These are phyloP conservation scores for Cynodonichthys magdalenae DNA, from an alignment of 2,797 vertebrate genomes.

Conservation along the genomic window DNA sequence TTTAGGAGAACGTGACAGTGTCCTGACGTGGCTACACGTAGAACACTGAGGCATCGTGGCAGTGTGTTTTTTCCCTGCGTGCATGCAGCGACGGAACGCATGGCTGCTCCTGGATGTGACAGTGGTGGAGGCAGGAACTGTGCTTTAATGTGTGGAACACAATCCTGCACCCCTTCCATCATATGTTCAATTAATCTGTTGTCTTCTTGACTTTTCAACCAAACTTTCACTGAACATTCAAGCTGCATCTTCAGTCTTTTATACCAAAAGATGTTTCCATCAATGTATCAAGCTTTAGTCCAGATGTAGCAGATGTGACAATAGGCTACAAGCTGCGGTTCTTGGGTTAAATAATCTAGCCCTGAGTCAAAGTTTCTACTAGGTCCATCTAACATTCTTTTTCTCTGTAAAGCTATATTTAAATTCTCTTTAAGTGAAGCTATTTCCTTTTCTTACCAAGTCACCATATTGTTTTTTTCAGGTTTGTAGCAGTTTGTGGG, in stretches of 20 bases:
- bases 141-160: constrained; percentile 10
- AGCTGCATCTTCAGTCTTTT: not conserved
- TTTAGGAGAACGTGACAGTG: not conserved
- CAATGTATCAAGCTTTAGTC: too few relatives aligned
- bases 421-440: too few relatives aligned
- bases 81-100: constrained; percentile 68
- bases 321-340: too few relatives aligned
- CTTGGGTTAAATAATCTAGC: not conserved
- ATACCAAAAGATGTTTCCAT: not conserved
- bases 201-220: not conserved
- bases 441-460: too few relatives aligned
- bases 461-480: too few relatives aligned
- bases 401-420: too few relatives aligned
- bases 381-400: too few relatives aligned
- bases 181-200: not conserved
- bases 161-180: not conserved
- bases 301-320: not conserved
- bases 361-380: not conserved
- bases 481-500: too few relatives aligned
- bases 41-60: constrained; percentile 66
- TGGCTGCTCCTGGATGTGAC: constrained; percentile 64
- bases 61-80: constrained; percentile 70
- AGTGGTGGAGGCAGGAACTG: constrained; percentile 28
- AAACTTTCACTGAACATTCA: not conserved
- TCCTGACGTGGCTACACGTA: constrained; percentile 22